A percentile compares a stretch with the other conserved stretches of the same genome.
Evolutionary conservation across 2,888 invertebrate genomes (phyloP).

Genomic region (Noctua fimbriata): DNA sequence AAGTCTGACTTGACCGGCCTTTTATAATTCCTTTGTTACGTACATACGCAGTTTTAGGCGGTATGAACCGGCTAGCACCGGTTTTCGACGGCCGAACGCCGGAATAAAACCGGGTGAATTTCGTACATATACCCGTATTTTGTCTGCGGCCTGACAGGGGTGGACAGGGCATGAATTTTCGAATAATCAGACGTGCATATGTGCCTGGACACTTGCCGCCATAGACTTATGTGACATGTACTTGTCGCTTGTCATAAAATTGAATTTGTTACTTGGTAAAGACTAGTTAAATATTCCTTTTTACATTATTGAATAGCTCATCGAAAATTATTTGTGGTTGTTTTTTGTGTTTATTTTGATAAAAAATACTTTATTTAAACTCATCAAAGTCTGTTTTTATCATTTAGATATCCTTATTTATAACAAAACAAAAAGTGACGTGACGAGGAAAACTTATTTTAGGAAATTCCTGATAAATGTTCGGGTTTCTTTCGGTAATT

Average conservation of each 20-base stretch:
- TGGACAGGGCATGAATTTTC: slow-evolving; percentile 84
- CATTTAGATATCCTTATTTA: slow-evolving; percentile 28
- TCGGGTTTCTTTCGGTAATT: slow-evolving; percentile 26
- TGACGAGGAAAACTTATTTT: slow-evolving; percentile 40
- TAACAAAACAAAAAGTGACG: not conserved
- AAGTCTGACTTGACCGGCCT: slow-evolving; percentile 61
- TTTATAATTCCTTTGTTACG: slow-evolving; percentile 69
- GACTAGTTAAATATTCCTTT: slow-evolving; percentile 7
- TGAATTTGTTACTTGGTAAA: slow-evolving; percentile 30
- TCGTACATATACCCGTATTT: slow-evolving; percentile 78
- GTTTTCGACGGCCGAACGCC: slow-evolving; percentile 66
- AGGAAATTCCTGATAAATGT: slow-evolving; percentile 1
- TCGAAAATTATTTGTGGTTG: not conserved
- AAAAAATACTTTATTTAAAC: not conserved
- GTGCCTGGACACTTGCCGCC: slow-evolving; percentile 47
- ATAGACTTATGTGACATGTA: slow-evolving; percentile 33
- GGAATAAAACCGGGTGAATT: slow-evolving; percentile 80
- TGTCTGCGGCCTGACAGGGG: slow-evolving; percentile 81
- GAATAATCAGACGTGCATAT: slow-evolving; percentile 80
- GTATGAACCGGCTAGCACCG: slow-evolving; percentile 47
- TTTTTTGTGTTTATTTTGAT: not conserved
- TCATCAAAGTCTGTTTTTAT: not conserved
- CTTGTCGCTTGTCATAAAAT: slow-evolving; percentile 42
- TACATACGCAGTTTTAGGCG: slow-evolving; percentile 63
- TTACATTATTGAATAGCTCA: not conserved